These are phyloP conservation scores for Salticus scenicus DNA, from an alignment of 2,888 invertebrate species.

Conservation along the genomic window DNA sequence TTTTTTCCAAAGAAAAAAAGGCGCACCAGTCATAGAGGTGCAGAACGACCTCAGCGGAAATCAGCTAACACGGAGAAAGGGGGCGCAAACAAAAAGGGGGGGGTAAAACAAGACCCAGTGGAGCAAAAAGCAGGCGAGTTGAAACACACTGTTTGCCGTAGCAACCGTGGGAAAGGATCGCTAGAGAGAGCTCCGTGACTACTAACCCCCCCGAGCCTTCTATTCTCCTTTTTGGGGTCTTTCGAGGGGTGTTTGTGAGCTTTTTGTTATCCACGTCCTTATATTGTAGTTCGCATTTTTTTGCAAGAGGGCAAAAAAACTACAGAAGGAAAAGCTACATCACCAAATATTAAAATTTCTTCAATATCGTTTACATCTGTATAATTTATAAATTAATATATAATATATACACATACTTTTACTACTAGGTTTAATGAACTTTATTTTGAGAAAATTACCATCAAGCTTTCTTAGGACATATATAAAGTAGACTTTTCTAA, in stretches of 20 bases:
- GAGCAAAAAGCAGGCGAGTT: conserved; percentile 48
- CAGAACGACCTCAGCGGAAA: conserved; percentile 47
- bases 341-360: no score
- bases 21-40: neutral
- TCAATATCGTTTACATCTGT: no score
- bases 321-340: no score
- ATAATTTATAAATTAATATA: no score
- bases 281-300: neutral
- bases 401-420: no score
- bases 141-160: conserved; percentile 43
- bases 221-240: neutral
- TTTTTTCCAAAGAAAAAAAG: neutral
- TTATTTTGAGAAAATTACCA: no score
- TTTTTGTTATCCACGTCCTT: neutral
- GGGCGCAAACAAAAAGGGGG: neutral
- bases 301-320: no score
- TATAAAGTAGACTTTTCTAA: no score
- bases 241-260: neutral
- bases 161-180: conserved; percentile 61
- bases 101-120: neutral
- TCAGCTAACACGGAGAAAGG: neutral
- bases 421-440: no score
- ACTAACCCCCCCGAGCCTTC: neutral
- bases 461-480: no score
- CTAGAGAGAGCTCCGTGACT: conserved; percentile 24